phyloP scores from a whole-genome alignment of 2,797 vertebrate species.

The Alauda arvensis region DNA sequence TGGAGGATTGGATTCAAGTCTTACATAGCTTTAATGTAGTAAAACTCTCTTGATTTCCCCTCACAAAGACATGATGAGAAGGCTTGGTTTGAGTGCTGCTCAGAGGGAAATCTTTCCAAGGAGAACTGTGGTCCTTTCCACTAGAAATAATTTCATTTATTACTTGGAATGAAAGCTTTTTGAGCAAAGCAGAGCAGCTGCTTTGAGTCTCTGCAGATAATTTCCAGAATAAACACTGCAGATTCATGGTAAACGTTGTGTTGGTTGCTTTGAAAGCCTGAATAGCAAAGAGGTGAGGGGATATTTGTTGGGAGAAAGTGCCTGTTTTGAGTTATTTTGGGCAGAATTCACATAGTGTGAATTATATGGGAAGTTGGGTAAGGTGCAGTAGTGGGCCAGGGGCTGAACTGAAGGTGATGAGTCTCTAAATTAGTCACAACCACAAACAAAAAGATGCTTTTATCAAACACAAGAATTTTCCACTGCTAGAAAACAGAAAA shows the following conservation, averaged over 20 bases:
- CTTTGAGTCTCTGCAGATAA: neutral
- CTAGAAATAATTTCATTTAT: neutral
- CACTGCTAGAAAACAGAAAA: no score
- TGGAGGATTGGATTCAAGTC: neutral
- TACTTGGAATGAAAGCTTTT: neutral
- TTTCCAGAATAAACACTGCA: neutral
- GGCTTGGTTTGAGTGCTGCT: neutral
- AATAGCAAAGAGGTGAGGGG: neutral
- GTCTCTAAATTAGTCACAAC: no score
- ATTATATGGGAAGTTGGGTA: rapidly evolving
- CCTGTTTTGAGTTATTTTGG: neutral
- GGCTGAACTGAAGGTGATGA: neutral
- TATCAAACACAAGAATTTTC: no score
- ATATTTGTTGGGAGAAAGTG: rapidly evolving
- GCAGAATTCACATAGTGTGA: neutral
- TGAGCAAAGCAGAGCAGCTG: neutral
- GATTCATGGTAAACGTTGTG: neutral
- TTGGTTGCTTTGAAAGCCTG: neutral
- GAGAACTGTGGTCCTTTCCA: neutral
- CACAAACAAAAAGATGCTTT: no score
- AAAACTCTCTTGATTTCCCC: neutral
- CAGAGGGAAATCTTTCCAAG: neutral
- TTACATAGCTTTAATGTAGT: neutral
- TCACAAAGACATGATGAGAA: neutral
- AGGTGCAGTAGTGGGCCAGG: neutral